These are phyloP conservation scores for Passerina amoena DNA, from an alignment of 2,113 vertebrate species.

Conservation along the genomic window DNA sequence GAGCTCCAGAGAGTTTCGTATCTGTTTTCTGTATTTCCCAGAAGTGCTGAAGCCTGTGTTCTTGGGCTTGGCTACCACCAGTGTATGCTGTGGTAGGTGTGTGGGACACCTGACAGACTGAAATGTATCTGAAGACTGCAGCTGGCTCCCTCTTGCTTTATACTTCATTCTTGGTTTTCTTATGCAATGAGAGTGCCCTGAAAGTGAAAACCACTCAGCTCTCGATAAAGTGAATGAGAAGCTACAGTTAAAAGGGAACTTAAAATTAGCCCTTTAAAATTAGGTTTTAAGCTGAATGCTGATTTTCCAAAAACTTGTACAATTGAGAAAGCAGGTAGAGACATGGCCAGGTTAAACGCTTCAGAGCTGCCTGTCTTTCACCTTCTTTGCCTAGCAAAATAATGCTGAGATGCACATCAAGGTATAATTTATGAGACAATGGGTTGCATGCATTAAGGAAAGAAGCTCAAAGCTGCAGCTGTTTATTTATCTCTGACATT, in stretches of 20 bases:
- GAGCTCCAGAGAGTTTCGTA: neutral
- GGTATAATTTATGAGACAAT: neutral
- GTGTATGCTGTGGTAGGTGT: rapidly evolving
- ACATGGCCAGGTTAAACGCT: neutral
- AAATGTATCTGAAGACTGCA: neutral
- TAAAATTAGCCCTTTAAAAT: neutral
- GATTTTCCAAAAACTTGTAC: neutral
- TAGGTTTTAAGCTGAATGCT: neutral
- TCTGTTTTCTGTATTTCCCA: neutral
- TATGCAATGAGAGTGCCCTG: neutral
- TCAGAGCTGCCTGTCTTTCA: neutral
- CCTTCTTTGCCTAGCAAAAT: neutral
- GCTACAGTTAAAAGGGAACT: neutral
- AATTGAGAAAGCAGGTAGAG: neutral
- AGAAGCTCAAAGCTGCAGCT: neutral
- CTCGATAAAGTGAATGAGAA: neutral
- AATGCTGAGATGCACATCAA: neutral
- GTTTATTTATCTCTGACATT: neutral
- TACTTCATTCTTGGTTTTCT: neutral
- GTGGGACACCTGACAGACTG: neutral
- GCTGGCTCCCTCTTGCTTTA: neutral
- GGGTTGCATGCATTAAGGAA: neutral
- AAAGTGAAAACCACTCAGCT: neutral
- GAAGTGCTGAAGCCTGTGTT: neutral
- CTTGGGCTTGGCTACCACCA: neutral